These are phyloP conservation scores for Myripristis jacobus DNA, from an alignment of 2,797 vertebrate genomes.

Conservation along the genomic window DNA sequence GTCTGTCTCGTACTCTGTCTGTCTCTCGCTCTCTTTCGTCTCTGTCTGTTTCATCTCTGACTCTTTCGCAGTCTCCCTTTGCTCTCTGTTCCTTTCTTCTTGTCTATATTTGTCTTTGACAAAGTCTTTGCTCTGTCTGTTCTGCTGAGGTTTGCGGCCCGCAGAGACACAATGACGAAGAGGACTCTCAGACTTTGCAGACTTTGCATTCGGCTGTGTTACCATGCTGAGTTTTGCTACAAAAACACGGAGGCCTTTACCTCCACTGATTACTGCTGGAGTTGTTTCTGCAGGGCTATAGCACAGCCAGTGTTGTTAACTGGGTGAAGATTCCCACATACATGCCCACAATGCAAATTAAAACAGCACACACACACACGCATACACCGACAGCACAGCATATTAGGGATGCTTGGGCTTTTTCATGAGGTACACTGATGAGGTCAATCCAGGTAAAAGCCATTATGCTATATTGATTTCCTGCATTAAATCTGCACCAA, in stretches of 20 bases:
- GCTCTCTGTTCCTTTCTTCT: slow-evolving; percentile 7
- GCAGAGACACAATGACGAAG: slow-evolving; percentile 29
- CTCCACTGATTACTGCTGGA: not conserved
- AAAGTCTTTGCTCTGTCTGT: slow-evolving; percentile 37
- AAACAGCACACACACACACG: no score
- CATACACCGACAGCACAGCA: no score
- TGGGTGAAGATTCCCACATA: not conserved
- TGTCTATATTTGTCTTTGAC: slow-evolving; percentile 48
- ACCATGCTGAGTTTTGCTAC: not conserved
- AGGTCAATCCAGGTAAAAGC: no score
- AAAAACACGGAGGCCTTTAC: not conserved
- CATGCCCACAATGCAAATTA: not conserved
- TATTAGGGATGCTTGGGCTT: no score
- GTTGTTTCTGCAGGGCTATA: not conserved
- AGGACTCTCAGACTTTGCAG: slow-evolving; percentile 32
- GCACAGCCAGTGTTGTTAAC: not conserved
- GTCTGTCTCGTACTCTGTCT: slow-evolving; percentile 28
- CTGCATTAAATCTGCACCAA: no score
- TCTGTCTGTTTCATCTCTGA: slow-evolving; percentile 21
- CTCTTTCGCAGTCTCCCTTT: not conserved
- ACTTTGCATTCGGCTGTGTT: slow-evolving; percentile 11
- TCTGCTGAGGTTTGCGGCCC: slow-evolving; percentile 35
- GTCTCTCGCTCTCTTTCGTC: no score
- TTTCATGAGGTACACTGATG: no score
- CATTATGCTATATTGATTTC: no score